A percentile compares a stretch with the other conserved stretches of the same genome.
Conservation (phyloP, 2,113 vertebrate genomes). For the Bos taurus region DNA sequence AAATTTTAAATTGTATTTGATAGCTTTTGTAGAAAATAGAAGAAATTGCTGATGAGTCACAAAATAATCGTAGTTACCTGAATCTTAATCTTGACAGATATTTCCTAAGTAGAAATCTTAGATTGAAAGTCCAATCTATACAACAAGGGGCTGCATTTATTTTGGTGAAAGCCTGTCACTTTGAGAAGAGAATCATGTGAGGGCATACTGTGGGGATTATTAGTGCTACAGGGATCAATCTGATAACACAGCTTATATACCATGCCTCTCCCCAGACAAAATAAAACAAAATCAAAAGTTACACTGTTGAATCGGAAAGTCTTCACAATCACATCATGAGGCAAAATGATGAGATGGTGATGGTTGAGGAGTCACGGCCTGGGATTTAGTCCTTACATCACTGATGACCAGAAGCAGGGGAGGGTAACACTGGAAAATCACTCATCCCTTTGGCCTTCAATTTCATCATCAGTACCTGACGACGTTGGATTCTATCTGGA, state of each 20-base stretch:
- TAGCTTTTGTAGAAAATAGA: not conserved
- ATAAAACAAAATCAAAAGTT: not conserved
- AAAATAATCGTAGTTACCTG: not conserved
- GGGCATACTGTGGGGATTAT: not conserved
- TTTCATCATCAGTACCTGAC: not conserved
- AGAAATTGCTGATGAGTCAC: not conserved
- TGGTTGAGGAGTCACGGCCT: not conserved
- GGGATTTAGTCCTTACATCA: not conserved
- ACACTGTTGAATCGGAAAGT: not conserved
- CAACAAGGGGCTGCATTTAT: not conserved
- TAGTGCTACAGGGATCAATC: not conserved
- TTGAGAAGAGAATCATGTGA: not conserved
- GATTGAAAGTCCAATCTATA: not conserved
- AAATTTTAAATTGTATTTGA: not conserved
- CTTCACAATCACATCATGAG: not conserved
- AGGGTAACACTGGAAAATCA: not conserved
- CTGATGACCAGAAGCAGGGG: fast-evolving
- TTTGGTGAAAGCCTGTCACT: not conserved
- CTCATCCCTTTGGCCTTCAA: not conserved
- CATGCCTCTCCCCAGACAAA: not conserved
- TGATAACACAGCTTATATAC: not conserved
- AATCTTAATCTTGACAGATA: not conserved
- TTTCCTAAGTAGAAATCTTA: not conserved
- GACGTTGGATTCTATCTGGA: not conserved
- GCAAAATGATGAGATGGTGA: not conserved